Conservation (phyloP, 1,140 invertebrate species). For the Portunus trituberculatus region DNA sequence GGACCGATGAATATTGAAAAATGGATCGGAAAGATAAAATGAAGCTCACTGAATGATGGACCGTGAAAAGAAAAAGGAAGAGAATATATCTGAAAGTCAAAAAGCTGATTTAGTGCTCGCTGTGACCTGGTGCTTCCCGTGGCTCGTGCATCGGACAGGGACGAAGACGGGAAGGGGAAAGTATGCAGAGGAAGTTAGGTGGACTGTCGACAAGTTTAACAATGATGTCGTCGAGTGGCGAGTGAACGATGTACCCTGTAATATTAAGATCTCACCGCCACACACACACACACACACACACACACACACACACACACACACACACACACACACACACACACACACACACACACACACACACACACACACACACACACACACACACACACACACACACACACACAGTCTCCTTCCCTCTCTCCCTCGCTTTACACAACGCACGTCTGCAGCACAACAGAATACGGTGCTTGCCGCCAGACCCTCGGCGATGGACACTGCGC, state of each 20-base stretch:
- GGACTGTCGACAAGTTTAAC: background rate
- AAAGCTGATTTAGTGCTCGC: too few relatives aligned
- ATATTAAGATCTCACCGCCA: too few relatives aligned
- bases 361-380: background rate
- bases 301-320: background rate
- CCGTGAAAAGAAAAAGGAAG: background rate
- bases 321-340: background rate
- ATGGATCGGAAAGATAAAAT: background rate
- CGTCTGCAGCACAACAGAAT: too few relatives aligned
- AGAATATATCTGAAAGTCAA: background rate
- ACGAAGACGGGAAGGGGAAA: background rate
- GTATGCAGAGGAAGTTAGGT: background rate
- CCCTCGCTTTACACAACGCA: too few relatives aligned
- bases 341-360: background rate
- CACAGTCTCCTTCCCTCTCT: background rate
- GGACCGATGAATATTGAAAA: background rate
- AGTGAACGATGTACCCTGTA: too few relatives aligned
- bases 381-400: background rate
- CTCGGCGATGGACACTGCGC: background rate
- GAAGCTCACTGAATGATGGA: background rate
- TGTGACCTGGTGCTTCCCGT: too few relatives aligned
- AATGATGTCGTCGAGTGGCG: background rate
- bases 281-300: too few relatives aligned
- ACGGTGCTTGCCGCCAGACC: too few relatives aligned
- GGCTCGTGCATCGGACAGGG: background rate